Evolutionary conservation across 2,113 vertebrate species (phyloP).

Genomic region (Danio rerio): GRCz12tu NC_133178.1:8296501-8297000

Average conservation of each 20-base stretch:
- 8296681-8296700: background rate
- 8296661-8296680: background rate
- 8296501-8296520: too few relatives aligned
- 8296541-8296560: too few relatives aligned
- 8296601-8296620: too few relatives aligned
- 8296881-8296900: constrained; percentile 37
- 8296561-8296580: too few relatives aligned
- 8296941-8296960: constrained; percentile 51
- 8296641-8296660: background rate
- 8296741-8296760: background rate
- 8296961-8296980: constrained; percentile 56
- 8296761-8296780: background rate
- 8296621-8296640: background rate
- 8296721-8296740: background rate
- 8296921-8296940: constrained; percentile 52
- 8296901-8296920: constrained; percentile 44
- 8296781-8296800: too few relatives aligned
- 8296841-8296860: background rate
- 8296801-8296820: constrained; percentile 29
- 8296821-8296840: constrained; percentile 35
- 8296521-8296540: too few relatives aligned
- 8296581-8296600: too few relatives aligned
- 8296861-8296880: constrained; percentile 35
- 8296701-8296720: background rate
- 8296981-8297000: constrained; percentile 46